phyloP scores from a whole-genome alignment of 2,113 vertebrate species.

The Myocastor coypus region DNA sequence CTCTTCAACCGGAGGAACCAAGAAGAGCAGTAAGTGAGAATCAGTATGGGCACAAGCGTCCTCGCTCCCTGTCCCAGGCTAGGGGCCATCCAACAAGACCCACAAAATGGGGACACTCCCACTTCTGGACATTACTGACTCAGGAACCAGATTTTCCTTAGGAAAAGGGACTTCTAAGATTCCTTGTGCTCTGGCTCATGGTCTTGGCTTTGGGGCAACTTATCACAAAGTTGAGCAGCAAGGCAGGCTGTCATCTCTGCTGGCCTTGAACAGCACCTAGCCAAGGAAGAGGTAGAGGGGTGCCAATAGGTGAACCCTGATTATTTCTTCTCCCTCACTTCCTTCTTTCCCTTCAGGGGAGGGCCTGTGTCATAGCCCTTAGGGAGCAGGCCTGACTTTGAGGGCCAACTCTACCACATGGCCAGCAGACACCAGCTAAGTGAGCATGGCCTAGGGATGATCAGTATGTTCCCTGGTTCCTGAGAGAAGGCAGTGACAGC shows the following conservation, averaged over 20 bases:
- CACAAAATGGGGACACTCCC: not conserved
- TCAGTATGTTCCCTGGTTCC: not conserved
- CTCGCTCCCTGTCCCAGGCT: not conserved
- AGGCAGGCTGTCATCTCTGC: not conserved
- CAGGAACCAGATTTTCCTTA: not conserved
- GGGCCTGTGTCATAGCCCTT: not conserved
- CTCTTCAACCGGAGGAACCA: not conserved
- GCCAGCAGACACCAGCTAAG: not conserved
- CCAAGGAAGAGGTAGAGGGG: not conserved
- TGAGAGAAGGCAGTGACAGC: not conserved
- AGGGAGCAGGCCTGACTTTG: not conserved
- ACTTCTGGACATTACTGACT: not conserved
- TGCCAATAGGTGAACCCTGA: too few relatives aligned
- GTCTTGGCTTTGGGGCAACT: not conserved
- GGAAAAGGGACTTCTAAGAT: not conserved
- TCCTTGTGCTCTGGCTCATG: not conserved
- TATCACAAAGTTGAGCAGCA: not conserved
- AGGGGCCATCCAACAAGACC: not conserved
- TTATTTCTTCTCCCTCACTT: not conserved
- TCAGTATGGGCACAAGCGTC: not conserved
- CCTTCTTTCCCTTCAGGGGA: not conserved
- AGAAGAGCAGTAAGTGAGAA: not conserved
- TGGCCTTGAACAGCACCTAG: not conserved
- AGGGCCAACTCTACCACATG: not conserved
- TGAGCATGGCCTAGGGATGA: not conserved